A percentile compares a stretch with the other conserved stretches of the same genome.
Conservation (phyloP, 2,113 vertebrate species). For the Stigmatopora nigra region DNA sequence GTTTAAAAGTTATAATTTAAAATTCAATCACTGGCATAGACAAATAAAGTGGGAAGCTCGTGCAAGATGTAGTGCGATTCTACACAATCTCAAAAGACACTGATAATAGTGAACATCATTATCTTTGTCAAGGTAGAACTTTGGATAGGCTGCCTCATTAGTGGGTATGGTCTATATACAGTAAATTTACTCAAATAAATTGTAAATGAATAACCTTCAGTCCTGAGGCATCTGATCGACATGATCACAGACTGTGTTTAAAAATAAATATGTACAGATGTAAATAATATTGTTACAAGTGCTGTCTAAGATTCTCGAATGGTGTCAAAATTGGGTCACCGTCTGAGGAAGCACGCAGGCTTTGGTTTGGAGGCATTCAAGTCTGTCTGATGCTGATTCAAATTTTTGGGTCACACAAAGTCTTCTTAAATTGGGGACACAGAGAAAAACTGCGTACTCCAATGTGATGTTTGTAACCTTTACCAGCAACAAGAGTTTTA, state of each 20-base stretch:
- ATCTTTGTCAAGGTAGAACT: not conserved
- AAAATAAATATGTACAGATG: not conserved
- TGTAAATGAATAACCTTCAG: not conserved
- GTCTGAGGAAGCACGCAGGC: slow-evolving; percentile 13
- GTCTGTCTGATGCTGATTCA: slow-evolving; percentile 38
- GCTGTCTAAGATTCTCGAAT: slow-evolving; percentile 18
- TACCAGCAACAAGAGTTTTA: not conserved
- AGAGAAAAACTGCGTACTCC: slow-evolving; percentile 45
- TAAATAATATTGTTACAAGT: not conserved
- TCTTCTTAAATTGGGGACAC: slow-evolving; percentile 44
- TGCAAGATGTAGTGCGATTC: not conserved
- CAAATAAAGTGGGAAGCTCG: not conserved
- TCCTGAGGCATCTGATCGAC: not conserved
- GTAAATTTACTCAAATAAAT: not conserved
- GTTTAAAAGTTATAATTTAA: too few relatives aligned
- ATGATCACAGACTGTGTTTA: not conserved
- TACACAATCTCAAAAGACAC: not conserved
- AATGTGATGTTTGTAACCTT: not conserved
- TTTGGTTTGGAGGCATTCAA: slow-evolving; percentile 34
- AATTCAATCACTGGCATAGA: too few relatives aligned
- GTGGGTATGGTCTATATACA: not conserved
- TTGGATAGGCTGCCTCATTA: not conserved
- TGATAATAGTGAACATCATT: not conserved
- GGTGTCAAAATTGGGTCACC: slow-evolving; percentile 21
- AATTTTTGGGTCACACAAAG: slow-evolving; percentile 47